These are phyloP conservation scores for Cricetomys ansorgei DNA, from an alignment of 2,113 vertebrate species.

Conservation along the genomic window DNA sequence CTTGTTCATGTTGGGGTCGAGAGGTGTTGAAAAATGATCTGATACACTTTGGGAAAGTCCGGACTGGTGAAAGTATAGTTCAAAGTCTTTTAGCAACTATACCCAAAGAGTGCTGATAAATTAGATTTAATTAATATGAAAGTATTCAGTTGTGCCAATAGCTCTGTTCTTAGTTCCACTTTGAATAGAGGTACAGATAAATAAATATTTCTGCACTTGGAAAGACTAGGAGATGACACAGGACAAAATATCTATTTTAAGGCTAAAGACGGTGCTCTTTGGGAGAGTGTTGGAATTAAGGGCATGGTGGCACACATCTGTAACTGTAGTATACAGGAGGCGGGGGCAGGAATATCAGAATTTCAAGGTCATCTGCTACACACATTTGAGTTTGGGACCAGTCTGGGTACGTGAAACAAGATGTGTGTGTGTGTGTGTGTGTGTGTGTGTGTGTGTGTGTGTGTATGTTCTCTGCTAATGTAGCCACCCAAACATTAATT, in stretches of 20 bases:
- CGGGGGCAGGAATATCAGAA: neutral
- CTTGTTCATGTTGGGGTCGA: neutral
- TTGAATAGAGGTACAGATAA: neutral
- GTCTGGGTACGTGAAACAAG: neutral
- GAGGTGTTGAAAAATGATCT: neutral
- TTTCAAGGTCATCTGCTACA: neutral
- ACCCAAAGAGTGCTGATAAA: neutral
- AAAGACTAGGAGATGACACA: neutral
- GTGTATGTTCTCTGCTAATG: neutral
- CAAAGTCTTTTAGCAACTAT: neutral
- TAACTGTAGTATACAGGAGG: too few species aligned
- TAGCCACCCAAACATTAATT: neutral
- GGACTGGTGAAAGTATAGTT: neutral
- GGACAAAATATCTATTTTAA: neutral
- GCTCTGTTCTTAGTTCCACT: neutral
- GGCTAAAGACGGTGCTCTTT: neutral
- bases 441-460: neutral
- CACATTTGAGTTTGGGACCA: neutral
- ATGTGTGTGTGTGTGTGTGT: neutral
- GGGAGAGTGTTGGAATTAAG: neutral
- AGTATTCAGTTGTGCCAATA: neutral
- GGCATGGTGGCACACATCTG: neutral
- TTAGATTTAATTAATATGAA: neutral
- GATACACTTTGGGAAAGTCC: constrained; percentile 18
- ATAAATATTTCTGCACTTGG: neutral